phyloP scores from a whole-genome alignment of 1,140 invertebrate species.

The Cotesia chilonis region DNA sequence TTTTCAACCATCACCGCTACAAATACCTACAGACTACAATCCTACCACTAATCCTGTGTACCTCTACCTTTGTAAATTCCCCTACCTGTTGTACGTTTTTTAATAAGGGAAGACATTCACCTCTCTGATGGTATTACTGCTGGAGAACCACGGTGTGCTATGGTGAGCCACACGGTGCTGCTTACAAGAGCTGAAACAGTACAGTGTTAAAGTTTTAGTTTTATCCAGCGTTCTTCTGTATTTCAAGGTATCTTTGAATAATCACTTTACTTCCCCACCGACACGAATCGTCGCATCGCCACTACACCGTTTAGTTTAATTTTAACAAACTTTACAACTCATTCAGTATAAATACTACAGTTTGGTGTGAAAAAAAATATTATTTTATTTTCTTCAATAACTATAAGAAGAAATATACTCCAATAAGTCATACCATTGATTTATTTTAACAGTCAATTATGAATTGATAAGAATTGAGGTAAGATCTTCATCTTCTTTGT shows the following conservation, averaged over 20 bases:
- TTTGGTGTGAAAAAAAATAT: too few species aligned
- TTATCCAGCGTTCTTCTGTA: too few species aligned
- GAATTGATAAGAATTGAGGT: too few species aligned
- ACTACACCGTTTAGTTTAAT: not conserved
- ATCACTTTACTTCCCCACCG: not conserved
- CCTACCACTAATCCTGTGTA: not conserved
- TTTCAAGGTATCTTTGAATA: slow-evolving; percentile 35
- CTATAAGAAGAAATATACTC: too few species aligned
- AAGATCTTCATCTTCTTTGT: too few species aligned
- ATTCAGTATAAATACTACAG: not conserved
- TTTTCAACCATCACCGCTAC: slow-evolving; percentile 7
- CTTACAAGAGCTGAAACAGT: too few species aligned
- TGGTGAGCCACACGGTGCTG: too few species aligned
- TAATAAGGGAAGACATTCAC: slow-evolving; percentile 61
- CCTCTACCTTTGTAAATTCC: slow-evolving; percentile 38
- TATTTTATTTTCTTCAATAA: too few species aligned
- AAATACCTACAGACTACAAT: not conserved
- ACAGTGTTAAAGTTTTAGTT: too few species aligned
- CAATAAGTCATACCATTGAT: too few species aligned
- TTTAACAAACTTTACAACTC: not conserved
- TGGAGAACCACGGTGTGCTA: slow-evolving; percentile 8
- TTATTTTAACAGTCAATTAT: too few species aligned
- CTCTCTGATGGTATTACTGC: slow-evolving; percentile 50
- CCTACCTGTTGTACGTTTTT: slow-evolving; percentile 41
- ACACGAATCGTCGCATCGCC: not conserved